These are phyloP conservation scores for Pseudolaguvia tuberculata DNA, from an alignment of 2,113 vertebrate genomes.

Conservation along the genomic window DNA sequence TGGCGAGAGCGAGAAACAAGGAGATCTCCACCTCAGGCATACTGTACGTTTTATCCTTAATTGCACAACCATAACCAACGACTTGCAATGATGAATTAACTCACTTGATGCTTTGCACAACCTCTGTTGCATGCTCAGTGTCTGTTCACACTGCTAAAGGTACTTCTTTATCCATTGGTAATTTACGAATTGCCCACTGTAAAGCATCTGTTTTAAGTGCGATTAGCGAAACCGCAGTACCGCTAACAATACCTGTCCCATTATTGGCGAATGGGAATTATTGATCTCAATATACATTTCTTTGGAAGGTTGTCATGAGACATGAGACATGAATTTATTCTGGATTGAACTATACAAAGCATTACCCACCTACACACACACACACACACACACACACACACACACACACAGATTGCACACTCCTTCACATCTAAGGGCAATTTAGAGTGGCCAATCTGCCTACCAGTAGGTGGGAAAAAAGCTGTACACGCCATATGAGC, in stretches of 20 bases:
- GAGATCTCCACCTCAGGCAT: neutral
- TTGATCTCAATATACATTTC: neutral
- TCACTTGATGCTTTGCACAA: neutral
- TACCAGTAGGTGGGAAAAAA: neutral
- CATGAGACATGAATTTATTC: neutral
- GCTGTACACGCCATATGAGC: neutral
- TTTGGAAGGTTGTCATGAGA: neutral
- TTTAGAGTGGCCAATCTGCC: neutral
- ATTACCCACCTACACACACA: neutral
- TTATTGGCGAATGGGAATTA: neutral
- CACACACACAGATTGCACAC: neutral
- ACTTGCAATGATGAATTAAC: neutral
- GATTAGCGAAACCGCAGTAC: neutral
- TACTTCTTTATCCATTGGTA: too few relatives aligned
- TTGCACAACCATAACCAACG: neutral
- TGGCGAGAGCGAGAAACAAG: constrained; percentile 16
- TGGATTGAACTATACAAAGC: neutral
- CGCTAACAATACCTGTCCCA: neutral
- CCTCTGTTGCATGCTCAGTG: neutral
- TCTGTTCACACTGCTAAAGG: too few relatives aligned
- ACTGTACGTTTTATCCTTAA: neutral
- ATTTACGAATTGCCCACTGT: too few relatives aligned
- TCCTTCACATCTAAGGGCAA: neutral
- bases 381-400: neutral
- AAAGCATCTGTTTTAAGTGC: too few relatives aligned